phyloP scores from a whole-genome alignment of 2,113 vertebrate genomes.

The Campylorhamphus procurvoides region DNA sequence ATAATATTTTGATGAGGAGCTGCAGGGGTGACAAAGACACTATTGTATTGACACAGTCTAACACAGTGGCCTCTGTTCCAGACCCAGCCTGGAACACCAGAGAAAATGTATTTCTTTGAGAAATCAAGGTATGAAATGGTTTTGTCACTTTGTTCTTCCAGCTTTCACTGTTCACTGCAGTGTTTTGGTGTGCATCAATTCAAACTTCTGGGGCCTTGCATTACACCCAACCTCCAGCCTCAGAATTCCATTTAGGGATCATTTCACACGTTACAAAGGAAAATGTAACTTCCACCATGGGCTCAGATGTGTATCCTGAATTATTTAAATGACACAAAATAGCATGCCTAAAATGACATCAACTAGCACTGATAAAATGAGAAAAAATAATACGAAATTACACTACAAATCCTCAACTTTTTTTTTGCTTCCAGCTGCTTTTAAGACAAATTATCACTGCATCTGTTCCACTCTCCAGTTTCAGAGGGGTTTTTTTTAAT shows the following conservation, averaged over 20 bases:
- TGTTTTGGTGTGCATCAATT: background rate
- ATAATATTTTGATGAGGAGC: background rate
- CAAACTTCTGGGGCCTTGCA: background rate
- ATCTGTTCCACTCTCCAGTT: background rate
- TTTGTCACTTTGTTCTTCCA: background rate
- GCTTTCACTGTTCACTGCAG: background rate
- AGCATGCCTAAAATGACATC: background rate
- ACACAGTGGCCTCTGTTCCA: background rate
- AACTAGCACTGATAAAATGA: background rate
- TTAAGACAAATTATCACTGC: background rate
- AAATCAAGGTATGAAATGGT: background rate
- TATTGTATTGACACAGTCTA: background rate
- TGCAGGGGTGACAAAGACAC: background rate
- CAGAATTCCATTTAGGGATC: background rate
- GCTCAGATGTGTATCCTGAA: background rate
- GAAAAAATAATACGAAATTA: background rate
- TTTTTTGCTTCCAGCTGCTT: background rate
- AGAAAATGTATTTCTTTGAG: background rate
- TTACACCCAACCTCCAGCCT: background rate
- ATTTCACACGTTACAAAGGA: background rate
- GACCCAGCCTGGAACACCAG: background rate
- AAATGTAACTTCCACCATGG: background rate
- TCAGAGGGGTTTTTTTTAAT: background rate
- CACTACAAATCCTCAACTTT: background rate
- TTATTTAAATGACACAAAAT: background rate